Percentiles rank a stretch among this genome's conserved stretches.
These are phyloP conservation scores for Acropternis orthonyx DNA, from an alignment of 2,797 vertebrate species.

Conservation along the genomic window DNA sequence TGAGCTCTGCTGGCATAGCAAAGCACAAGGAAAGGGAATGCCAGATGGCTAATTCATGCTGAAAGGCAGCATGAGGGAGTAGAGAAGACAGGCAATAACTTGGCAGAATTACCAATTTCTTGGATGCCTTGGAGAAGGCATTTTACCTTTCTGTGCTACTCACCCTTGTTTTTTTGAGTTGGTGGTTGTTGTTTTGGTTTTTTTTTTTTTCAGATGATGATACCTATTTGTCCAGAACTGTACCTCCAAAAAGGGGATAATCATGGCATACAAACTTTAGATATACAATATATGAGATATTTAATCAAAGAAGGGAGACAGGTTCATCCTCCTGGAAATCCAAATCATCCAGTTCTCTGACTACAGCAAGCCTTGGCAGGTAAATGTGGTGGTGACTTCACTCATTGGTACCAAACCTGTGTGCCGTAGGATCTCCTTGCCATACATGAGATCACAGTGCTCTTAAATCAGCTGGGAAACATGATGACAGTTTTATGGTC, in stretches of 20 bases:
- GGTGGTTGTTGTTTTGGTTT: too few relatives aligned
- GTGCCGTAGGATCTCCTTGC: not conserved
- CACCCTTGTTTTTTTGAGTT: not conserved
- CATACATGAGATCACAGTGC: not conserved
- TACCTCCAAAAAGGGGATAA: not conserved
- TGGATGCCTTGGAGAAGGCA: not conserved
- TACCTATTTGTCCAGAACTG: not conserved
- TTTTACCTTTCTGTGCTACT: not conserved
- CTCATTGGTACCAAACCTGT: not conserved
- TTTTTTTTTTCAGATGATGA: not conserved
- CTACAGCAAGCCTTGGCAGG: not conserved
- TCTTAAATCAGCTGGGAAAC: not conserved
- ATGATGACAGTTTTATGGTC: accelerated
- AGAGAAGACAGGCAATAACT: not conserved
- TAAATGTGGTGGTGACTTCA: not conserved
- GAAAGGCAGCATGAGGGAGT: slow-evolving; percentile 27
- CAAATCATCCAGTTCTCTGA: not conserved
- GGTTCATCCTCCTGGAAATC: not conserved
- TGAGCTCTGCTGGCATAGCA: not conserved
- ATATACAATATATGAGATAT: not conserved
- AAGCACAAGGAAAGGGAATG: slow-evolving; percentile 14
- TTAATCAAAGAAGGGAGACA: not conserved
- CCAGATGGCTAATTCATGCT: slow-evolving; percentile 45
- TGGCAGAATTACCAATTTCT: not conserved
- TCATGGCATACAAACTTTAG: not conserved